Conservation (phyloP, 2,113 vertebrate species). For the Rissa tridactyla region DNA sequence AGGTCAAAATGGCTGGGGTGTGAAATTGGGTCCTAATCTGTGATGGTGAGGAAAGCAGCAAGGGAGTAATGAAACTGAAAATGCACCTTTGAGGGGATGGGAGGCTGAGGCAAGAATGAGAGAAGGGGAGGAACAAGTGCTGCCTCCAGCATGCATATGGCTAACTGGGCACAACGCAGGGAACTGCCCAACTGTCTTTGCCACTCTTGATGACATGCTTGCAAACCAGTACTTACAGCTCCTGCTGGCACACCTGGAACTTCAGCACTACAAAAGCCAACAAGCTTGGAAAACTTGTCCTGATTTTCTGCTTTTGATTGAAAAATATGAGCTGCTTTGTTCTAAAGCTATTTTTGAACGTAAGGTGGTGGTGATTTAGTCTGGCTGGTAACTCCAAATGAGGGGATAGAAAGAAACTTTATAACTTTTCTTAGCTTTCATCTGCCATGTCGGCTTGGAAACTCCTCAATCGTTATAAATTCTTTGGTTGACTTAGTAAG, state of each 20-base stretch:
- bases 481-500: not conserved
- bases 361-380: not conserved
- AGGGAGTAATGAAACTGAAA: not conserved
- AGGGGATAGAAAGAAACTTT: not conserved
- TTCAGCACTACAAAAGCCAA: not conserved
- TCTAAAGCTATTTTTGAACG: not conserved
- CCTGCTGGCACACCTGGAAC: not conserved
- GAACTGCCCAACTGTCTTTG: too few species aligned
- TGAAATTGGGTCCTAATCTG: not conserved
- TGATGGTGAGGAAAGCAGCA: not conserved
- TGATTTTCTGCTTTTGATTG: not conserved
- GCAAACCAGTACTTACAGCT: not conserved
- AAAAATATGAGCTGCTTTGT: not conserved
- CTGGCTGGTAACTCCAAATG: not conserved
- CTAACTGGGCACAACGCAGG: not conserved
- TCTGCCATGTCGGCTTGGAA: not conserved
- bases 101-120: not conserved
- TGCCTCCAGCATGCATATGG: not conserved
- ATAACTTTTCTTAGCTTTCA: not conserved
- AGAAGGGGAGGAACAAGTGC: not conserved
- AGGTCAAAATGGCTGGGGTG: not conserved
- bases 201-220: not conserved
- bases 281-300: not conserved
- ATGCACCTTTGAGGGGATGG: not conserved
- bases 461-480: not conserved